These are phyloP conservation scores for Agrochola lota DNA, from an alignment of 2,888 invertebrate genomes.

Conservation along the genomic window DNA sequence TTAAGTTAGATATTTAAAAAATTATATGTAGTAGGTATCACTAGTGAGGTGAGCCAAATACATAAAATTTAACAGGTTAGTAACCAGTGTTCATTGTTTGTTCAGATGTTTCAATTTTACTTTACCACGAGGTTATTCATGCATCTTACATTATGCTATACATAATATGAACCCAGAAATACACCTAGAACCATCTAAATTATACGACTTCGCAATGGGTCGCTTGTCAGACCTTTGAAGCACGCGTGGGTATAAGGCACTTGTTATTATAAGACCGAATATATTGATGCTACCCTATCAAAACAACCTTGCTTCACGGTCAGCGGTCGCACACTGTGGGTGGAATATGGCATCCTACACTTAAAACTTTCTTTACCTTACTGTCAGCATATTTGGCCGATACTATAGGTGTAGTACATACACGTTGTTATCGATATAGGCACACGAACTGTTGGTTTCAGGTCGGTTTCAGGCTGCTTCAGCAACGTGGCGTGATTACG, in stretches of 20 bases:
- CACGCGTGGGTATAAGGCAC: slow-evolving; percentile 21
- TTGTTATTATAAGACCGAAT: slow-evolving; percentile 21
- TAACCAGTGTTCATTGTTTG: not conserved
- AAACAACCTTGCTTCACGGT: slow-evolving; percentile 23
- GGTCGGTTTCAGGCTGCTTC: slow-evolving; percentile 8
- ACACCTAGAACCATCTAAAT: not conserved
- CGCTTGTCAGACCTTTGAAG: slow-evolving; percentile 19
- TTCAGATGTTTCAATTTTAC: slow-evolving; percentile 10
- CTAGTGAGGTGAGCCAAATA: too few species aligned
- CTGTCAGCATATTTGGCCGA: slow-evolving; percentile 7
- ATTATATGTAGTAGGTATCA: not conserved
- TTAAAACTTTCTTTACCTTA: slow-evolving; percentile 22
- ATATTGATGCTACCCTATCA: slow-evolving; percentile 17
- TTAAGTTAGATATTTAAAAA: not conserved
- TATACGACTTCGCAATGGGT: slow-evolving; percentile 1
- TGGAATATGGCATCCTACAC: not conserved
- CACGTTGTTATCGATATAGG: slow-evolving; percentile 9
- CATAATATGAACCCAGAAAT: not conserved
- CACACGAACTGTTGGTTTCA: slow-evolving; percentile 4
- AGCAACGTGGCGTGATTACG: slow-evolving; percentile 39
- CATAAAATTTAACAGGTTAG: too few species aligned
- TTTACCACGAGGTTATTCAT: not conserved
- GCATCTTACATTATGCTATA: not conserved
- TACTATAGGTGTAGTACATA: not conserved
- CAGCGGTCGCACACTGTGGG: slow-evolving; percentile 1